These are phyloP conservation scores for Aspiorhynchus laticeps DNA, from an alignment of 2,113 vertebrate genomes.

Conservation along the genomic window DNA sequence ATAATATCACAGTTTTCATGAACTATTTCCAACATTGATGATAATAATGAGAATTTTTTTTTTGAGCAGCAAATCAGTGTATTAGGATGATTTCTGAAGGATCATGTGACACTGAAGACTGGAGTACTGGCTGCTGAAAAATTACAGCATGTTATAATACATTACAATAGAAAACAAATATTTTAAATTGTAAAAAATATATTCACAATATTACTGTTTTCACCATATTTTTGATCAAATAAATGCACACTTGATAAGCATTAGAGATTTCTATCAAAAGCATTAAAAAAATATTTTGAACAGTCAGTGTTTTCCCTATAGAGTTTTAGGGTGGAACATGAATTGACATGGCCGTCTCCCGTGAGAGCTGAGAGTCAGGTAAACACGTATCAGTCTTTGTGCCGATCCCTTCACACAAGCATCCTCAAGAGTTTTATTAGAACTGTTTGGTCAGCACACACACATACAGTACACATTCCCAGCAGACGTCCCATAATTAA, in stretches of 20 bases:
- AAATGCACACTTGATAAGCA: background rate
- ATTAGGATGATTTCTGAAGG: background rate
- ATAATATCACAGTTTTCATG: too few species aligned
- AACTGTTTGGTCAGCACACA: constrained; percentile 28
- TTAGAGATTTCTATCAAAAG: background rate
- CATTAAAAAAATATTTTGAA: background rate
- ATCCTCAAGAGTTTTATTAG: constrained; percentile 30
- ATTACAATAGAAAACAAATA: background rate
- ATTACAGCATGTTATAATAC: background rate
- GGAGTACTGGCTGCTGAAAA: background rate
- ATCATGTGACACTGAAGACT: background rate
- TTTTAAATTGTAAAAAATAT: background rate
- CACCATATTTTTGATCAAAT: background rate
- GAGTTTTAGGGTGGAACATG: background rate
- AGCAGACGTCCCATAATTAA: constrained; percentile 50
- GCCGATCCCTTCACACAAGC: background rate
- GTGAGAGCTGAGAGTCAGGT: background rate
- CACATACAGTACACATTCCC: constrained; percentile 13
- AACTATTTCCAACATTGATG: background rate
- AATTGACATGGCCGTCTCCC: constrained; percentile 11
- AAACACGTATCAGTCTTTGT: constrained; percentile 12
- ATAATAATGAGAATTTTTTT: background rate
- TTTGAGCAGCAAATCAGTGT: background rate
- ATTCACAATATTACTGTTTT: background rate
- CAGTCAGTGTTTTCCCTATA: background rate